Base-by-base conservation (phyloP, 2,888 invertebrate species). In the Theretra japonica region DNA sequence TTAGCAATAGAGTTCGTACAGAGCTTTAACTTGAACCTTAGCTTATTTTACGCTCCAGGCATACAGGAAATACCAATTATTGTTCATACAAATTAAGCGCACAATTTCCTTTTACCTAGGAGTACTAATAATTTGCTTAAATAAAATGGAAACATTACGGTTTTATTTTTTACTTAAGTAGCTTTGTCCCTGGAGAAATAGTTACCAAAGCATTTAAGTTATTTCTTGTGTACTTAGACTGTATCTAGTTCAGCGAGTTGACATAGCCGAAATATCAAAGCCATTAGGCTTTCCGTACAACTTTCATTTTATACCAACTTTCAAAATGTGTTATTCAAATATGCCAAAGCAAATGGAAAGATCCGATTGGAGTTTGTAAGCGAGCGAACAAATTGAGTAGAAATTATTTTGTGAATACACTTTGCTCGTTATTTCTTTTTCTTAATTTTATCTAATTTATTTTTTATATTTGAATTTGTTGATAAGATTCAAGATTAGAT, bases 301-400 rank as follows among this genome's bases (percentile, higher is more conserved):
- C 8, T 57, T 57, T 21, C 23, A 21, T 23, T 57, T 57, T 23
- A n/a, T 23, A 23, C 7, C 11, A n/a, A 57, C 11, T 41, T 33
- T 41, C 1, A 41, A 41, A 41, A 23, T 21, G 23, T 57, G 23
- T 23, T 2, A 41, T 41, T 41, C 41, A 41, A 41, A 41, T 41
- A 41, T 41, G 41, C 41, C 41, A 41, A 41, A 41, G 41, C 57
- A 57, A 57, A 57, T 57, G 23, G 57, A 57, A 57, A 57, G 57
- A 57, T 57, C 1, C 11, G 23, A 41, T 41, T 41, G 2, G 41
- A 41, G 41, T 41, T 41, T 41, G 11, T 41, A 15, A 41, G 11
- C 41, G 41, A 41, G 41, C 41, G 41, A 11, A 41, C 41, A 41
- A 41, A 41, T 41, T 41, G 41, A 15, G 41, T 41, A 41, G 41